Evolutionary conservation across 2,113 vertebrate species (phyloP), one percentile per base, ranked within the genome.

Genomic region (Tiliqua scincoides): DNA sequence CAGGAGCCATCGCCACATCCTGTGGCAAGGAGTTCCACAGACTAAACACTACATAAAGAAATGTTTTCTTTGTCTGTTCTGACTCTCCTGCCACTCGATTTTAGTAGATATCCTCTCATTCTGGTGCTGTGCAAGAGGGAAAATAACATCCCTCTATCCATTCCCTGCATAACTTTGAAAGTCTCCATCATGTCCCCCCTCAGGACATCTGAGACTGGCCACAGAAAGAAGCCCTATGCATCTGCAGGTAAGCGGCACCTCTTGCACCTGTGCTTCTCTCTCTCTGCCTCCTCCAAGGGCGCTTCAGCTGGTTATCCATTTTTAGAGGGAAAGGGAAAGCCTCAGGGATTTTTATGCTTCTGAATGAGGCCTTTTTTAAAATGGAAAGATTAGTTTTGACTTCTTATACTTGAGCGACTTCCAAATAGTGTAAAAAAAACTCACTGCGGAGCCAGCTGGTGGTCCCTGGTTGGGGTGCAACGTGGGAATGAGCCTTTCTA

Each of bases 401-500:
- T 37, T 17, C 20, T 10, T 0, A 79, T 7, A 63, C 40, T 57
- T 43, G 17, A 54, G 82, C 9, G 76, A 21, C 25, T 84, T 88
- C 70, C 32, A 43, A 57, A 73, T 1, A 40, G 52, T 18, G n/a
- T 63, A n/a, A 40, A 59, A 57, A 70, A 6, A 73, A 5, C 48
- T 1, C 61, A 63, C 75, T 25, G 0, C 0, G 2, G 48, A 23
- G 71, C 11, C 59, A 18, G 23, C 21, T 80, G 62, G 65, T 82
- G 32, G 72, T 67, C 35, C 32, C n/a, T 62, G 4, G 25, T 1
- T 21, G 48, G 23, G 7, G 40, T 37, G 43, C 2, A 57, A 8
- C 0, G 0, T 0, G 59, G 57, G 84, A 43, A 65, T 4, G 0
- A 30, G 80, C 27, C 35, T 25, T 30, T 3, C 73, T 87, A 81